Conservation (phyloP, 2,797 vertebrate genomes). For the Gouania willdenowi region DNA sequence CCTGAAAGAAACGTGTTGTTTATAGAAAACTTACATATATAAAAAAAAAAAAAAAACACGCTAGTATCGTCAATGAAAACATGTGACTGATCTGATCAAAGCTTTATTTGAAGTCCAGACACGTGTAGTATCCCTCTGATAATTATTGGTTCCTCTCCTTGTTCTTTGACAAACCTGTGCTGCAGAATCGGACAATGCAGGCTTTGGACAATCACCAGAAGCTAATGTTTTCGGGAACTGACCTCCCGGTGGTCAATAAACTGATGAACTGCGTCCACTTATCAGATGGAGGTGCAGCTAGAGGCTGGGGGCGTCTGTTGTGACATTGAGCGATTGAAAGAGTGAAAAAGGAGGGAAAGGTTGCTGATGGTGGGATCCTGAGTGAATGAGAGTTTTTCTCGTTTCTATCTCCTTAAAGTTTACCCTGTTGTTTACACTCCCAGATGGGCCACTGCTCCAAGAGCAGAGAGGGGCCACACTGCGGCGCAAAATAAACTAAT, state of each 20-base stretch:
- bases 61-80: no score
- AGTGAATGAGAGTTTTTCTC: slow-evolving; percentile 49
- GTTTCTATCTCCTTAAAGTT: slow-evolving; percentile 58
- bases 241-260: slow-evolving; percentile 6
- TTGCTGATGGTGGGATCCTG: slow-evolving; percentile 59
- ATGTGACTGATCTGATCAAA: no score
- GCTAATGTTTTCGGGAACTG: slow-evolving; percentile 17
- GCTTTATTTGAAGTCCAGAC: no score
- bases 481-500: slow-evolving; percentile 76
- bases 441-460: slow-evolving; percentile 74
- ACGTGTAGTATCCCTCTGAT: no score
- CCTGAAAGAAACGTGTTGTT: no score
- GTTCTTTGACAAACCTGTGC: slow-evolving; percentile 11
- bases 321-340: slow-evolving; percentile 10
- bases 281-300: slow-evolving; percentile 6
- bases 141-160: no score
- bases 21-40: no score
- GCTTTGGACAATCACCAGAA: slow-evolving; percentile 60
- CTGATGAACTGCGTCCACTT: background rate
- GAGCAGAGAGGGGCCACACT: slow-evolving; percentile 63
- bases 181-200: slow-evolving; percentile 10
- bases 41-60: no score
- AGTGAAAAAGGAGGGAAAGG: slow-evolving; percentile 44
- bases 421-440: slow-evolving; percentile 80
- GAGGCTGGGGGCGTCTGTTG: no score